These are phyloP conservation scores for Cyphomyrmex costatus DNA, from an alignment of 1,140 invertebrate species.

Conservation along the genomic window DNA sequence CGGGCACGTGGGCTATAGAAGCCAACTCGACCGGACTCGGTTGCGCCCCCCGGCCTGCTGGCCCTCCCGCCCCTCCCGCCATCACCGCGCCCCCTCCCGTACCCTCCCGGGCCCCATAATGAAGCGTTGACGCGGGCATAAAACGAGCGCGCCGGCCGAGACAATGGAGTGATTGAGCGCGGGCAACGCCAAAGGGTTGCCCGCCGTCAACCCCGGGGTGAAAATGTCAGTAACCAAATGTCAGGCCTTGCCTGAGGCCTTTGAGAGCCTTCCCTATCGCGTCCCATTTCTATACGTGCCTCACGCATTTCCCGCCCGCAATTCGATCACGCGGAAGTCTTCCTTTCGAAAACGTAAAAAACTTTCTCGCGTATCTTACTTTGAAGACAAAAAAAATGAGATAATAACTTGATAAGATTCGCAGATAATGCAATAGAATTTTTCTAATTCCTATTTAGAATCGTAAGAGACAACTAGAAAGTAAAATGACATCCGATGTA, in stretches of 20 bases:
- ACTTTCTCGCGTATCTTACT: background rate
- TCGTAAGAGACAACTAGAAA: background rate
- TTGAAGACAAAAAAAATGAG: background rate
- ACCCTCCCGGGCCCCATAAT: slow-evolving; percentile 80
- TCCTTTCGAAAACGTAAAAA: background rate
- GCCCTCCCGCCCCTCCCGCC: background rate
- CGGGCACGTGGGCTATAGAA: slow-evolving; percentile 83
- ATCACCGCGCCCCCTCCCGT: background rate
- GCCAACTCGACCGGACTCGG: slow-evolving; percentile 80
- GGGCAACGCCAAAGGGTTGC: slow-evolving; percentile 84
- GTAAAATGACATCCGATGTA: background rate
- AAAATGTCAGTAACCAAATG: slow-evolving; percentile 85
- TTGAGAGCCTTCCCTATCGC: slow-evolving; percentile 40
- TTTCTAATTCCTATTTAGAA: background rate
- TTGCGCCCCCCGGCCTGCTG: slow-evolving; percentile 10
- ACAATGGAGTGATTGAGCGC: slow-evolving; percentile 85
- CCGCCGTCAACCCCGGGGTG: slow-evolving; percentile 84
- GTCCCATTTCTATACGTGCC: slow-evolving; percentile 1
- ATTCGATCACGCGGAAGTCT: background rate
- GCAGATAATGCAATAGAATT: background rate
- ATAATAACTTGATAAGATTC: background rate
- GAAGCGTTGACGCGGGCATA: slow-evolving; percentile 86
- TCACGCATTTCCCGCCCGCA: slow-evolving; percentile 19
- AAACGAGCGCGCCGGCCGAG: slow-evolving; percentile 83
- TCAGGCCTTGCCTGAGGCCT: slow-evolving; percentile 76